A percentile compares a stretch with the other conserved stretches of the same genome.
phyloP scores from a whole-genome alignment of 2,797 vertebrate species.

The Dipus sagitta region DNA sequence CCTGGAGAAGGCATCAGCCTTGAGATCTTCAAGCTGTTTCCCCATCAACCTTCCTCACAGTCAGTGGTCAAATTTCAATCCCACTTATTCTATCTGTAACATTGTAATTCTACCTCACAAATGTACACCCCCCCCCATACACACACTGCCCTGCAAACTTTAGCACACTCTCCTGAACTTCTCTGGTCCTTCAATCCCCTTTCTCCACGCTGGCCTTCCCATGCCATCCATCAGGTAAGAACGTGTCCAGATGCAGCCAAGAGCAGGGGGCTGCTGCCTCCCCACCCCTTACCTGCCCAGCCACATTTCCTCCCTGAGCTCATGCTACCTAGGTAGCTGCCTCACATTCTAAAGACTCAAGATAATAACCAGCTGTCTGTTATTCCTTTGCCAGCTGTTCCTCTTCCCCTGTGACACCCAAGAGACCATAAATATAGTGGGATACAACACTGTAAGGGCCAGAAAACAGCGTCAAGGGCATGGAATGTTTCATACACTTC shows the following conservation, averaged over 20 bases:
- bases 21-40: background rate
- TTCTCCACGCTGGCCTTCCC: background rate
- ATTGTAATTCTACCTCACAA: background rate
- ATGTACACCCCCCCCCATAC: background rate
- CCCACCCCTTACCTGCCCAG: background rate
- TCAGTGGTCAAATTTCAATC: background rate
- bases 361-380: background rate
- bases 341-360: background rate
- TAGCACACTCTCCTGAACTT: background rate
- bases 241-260: too few species aligned
- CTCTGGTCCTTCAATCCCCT: background rate
- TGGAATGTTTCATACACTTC: background rate
- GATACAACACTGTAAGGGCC: background rate
- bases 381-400: rapidly evolving
- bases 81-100: background rate
- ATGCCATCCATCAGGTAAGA: background rate
- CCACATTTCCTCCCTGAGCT: background rate
- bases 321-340: background rate
- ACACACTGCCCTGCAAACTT: too few species aligned
- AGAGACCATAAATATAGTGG: background rate
- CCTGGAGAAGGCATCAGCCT: background rate
- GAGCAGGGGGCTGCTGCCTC: background rate
- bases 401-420: background rate
- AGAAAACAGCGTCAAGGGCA: background rate
- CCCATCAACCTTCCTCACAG: background rate